Percentiles rank a stretch among this genome's conserved stretches.
phyloP scores from a whole-genome alignment of 2,797 vertebrate genomes.

The Bucorvus abyssinicus region DNA sequence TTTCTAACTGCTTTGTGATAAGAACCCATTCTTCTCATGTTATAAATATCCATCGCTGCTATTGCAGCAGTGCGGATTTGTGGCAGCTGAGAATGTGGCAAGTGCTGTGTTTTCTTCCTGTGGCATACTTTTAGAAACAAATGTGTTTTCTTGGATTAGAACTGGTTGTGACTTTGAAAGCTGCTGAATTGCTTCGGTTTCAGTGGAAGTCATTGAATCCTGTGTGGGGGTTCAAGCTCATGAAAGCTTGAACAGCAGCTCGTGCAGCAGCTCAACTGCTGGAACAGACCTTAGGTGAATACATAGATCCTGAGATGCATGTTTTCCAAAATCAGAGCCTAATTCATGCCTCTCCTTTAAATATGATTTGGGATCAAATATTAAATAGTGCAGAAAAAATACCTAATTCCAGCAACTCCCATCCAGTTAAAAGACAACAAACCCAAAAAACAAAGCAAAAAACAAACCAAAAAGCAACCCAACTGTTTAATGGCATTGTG shows the following conservation, averaged over 20 bases:
- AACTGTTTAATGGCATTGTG: neutral
- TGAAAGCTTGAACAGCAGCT: neutral
- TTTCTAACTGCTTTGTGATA: neutral
- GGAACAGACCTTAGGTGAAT: neutral
- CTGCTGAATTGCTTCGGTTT: neutral
- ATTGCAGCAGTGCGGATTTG: neutral
- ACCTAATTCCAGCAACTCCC: neutral
- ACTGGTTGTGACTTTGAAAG: neutral
- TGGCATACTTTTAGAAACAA: neutral
- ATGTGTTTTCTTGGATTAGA: neutral
- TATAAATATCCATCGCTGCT: constrained; percentile 24
- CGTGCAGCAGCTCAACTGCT: neutral
- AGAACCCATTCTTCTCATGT: neutral
- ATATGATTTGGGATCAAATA: neutral
- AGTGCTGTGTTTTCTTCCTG: neutral
- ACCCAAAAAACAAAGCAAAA: too few relatives aligned
- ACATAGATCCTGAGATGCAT: neutral
- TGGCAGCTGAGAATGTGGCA: constrained; percentile 37
- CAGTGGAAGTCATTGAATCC: neutral
- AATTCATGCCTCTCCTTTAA: neutral
- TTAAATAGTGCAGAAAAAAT: neutral
- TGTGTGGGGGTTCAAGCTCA: neutral
- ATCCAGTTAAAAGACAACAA: neutral
- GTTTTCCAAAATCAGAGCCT: neutral
- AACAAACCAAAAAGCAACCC: neutral